phyloP scores from a whole-genome alignment of 2,797 vertebrate species.

The Labeo calbasu region DNA sequence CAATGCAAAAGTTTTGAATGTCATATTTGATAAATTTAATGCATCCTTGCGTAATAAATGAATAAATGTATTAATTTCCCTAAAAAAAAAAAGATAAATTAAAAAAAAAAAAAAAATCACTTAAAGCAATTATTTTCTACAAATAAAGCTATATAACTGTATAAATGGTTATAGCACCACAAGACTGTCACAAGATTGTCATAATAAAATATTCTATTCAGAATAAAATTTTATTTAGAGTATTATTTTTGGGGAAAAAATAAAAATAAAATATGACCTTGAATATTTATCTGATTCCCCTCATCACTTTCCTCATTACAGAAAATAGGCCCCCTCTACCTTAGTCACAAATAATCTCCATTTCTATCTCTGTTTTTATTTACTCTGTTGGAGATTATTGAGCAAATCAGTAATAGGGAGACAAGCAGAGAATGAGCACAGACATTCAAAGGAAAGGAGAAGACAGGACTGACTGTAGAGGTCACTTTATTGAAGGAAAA shows the following conservation, averaged over 20 bases:
- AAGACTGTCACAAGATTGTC: too few relatives aligned
- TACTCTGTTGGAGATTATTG: not conserved
- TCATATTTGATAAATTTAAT: too few relatives aligned
- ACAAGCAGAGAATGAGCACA: not conserved
- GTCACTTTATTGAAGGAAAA: too few relatives aligned
- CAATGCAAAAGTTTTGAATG: too few relatives aligned
- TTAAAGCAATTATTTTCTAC: too few relatives aligned
- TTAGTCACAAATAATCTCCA: not conserved
- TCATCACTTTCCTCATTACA: not conserved
- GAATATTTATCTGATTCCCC: not conserved
- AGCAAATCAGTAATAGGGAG: not conserved
- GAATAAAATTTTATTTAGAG: not conserved
- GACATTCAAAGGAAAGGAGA: not conserved
- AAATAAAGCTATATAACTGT: too few relatives aligned
- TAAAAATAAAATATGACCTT: not conserved
- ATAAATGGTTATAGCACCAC: too few relatives aligned
- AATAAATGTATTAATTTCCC: too few relatives aligned
- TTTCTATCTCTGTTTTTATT: not conserved
- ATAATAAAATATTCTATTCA: too few relatives aligned
- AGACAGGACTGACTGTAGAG: not conserved
- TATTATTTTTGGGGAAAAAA: not conserved
- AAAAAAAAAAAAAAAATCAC: too few relatives aligned
- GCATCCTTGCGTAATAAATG: too few relatives aligned
- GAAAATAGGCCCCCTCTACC: not conserved
- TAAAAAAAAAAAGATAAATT: too few relatives aligned